Evolutionary conservation across 2,113 vertebrate species (phyloP).

Genomic region (Morone saxatilis): DNA sequence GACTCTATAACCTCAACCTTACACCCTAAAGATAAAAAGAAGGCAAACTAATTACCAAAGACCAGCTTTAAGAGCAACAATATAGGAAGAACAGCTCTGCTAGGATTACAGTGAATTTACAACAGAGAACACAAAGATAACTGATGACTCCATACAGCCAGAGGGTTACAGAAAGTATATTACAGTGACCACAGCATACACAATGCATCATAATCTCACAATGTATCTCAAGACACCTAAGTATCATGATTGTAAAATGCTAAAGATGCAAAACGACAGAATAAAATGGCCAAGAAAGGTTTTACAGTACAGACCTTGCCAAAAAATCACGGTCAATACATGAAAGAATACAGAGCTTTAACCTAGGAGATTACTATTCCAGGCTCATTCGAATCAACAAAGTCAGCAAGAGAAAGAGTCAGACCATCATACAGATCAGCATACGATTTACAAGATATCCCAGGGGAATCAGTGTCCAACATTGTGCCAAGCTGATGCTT

Average conservation of each 20-base stretch:
- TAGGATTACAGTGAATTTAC: constrained; percentile 8
- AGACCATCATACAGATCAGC: constrained; percentile 41
- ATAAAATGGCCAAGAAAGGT: constrained; percentile 4
- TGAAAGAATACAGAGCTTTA: constrained; percentile 24
- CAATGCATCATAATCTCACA: not conserved
- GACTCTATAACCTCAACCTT: constrained; percentile 8
- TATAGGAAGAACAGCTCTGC: not conserved
- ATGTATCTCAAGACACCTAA: not conserved
- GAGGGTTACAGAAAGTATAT: not conserved
- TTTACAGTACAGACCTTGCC: not conserved
- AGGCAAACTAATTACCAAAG: constrained; percentile 15
- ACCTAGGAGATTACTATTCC: constrained; percentile 32
- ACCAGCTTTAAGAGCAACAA: constrained; percentile 5
- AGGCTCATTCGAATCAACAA: constrained; percentile 33
- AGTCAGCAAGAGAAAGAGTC: constrained; percentile 55
- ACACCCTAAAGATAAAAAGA: not conserved
- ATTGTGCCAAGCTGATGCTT: constrained; percentile 22
- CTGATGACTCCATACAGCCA: not conserved
- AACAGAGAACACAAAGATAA: not conserved
- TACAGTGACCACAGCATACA: not conserved
- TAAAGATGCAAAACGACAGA: constrained; percentile 2
- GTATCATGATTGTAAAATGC: not conserved
- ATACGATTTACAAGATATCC: constrained; percentile 37
- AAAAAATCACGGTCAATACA: constrained; percentile 33
- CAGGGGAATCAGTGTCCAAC: constrained; percentile 40